A percentile compares a stretch with the other conserved stretches of the same genome.
phyloP scores from a whole-genome alignment of 2,888 invertebrate species.

The Eubasilissa splendida region DNA sequence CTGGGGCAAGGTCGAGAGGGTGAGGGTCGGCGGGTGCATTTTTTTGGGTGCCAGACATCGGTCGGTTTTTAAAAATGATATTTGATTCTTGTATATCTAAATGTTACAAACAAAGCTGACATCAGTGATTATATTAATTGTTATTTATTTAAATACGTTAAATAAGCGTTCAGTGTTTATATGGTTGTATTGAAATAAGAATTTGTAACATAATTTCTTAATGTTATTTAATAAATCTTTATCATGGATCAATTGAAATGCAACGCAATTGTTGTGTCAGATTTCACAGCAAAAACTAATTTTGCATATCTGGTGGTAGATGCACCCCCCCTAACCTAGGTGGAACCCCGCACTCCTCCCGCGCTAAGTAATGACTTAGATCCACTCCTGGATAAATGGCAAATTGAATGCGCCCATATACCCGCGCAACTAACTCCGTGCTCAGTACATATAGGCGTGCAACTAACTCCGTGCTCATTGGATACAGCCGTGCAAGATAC shows the following conservation, averaged over 20 bases:
- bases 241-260: not conserved
- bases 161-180: too few relatives aligned
- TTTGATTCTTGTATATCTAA: too few relatives aligned
- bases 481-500: too few relatives aligned
- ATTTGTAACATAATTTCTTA: too few relatives aligned
- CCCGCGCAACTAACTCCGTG: constrained; percentile 59
- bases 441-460: constrained; percentile 13
- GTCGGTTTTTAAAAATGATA: too few relatives aligned
- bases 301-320: not conserved
- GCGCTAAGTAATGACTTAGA: constrained; percentile 71
- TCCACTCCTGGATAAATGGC: constrained; percentile 74
- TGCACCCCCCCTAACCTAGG: not conserved
- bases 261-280: not conserved
- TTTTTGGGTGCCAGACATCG: not conserved
- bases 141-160: too few relatives aligned
- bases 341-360: constrained; percentile 59
- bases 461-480: not conserved
- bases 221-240: too few relatives aligned
- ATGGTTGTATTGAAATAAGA: too few relatives aligned
- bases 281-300: constrained; percentile 5
- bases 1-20: constrained; percentile 56
- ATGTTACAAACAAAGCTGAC: too few relatives aligned
- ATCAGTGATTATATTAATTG: too few relatives aligned
- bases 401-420: constrained; percentile 68
- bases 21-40: constrained; percentile 38